Percentiles rank a stretch among this genome's conserved stretches.
phyloP scores from a whole-genome alignment of 2,797 vertebrate genomes.

The Menidia menidia region DNA sequence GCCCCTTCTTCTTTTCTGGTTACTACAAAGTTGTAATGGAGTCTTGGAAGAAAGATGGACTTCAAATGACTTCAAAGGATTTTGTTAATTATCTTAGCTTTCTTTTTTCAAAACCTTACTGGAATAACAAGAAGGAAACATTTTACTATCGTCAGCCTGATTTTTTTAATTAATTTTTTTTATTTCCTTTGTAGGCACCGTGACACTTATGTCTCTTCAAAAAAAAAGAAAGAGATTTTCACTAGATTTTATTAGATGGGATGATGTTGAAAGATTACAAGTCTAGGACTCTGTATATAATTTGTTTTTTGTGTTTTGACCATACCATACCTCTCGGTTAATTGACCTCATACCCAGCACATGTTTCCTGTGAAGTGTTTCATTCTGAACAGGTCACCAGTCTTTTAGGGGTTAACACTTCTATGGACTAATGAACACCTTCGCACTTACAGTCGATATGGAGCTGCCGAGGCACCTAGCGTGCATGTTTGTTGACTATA shows the following conservation, averaged over 20 bases:
- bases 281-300: background rate
- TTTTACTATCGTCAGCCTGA: too few relatives aligned
- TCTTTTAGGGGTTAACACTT: constrained; percentile 28
- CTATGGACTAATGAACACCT: constrained; percentile 37
- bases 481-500: constrained; percentile 21
- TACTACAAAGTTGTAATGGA: background rate
- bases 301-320: background rate
- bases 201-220: too few relatives aligned
- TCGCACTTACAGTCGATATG: constrained; percentile 46
- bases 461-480: constrained; percentile 35
- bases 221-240: background rate
- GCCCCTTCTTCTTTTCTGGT: background rate
- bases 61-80: background rate
- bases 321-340: background rate
- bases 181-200: background rate
- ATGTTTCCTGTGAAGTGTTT: constrained; percentile 2
- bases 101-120: too few relatives aligned
- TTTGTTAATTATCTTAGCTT: too few relatives aligned
- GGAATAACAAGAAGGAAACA: too few relatives aligned
- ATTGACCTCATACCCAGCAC: background rate
- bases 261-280: background rate
- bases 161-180: too few relatives aligned
- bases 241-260: background rate
- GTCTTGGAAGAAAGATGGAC: background rate
- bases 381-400: background rate